These are phyloP conservation scores for Bujurquina vittata DNA, from an alignment of 2,113 vertebrate genomes.

Conservation along the genomic window DNA sequence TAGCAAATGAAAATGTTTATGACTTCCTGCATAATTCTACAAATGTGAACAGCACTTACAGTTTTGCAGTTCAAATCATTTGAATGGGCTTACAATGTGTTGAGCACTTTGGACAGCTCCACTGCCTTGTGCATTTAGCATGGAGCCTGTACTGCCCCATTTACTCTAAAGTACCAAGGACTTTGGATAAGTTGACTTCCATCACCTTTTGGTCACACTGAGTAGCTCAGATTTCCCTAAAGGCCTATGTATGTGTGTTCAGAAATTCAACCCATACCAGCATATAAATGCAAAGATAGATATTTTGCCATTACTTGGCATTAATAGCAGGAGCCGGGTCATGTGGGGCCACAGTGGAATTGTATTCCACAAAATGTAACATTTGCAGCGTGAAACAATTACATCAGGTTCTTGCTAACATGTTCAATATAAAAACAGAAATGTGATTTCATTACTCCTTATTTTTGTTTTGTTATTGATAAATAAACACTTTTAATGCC, in stretches of 20 bases:
- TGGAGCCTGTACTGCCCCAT: background rate
- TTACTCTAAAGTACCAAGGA: constrained; percentile 2
- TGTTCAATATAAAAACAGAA: no score
- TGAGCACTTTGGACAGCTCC: constrained; percentile 29
- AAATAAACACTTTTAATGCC: background rate
- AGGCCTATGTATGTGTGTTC: background rate
- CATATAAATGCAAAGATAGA: background rate
- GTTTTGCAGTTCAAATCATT: constrained; percentile 17
- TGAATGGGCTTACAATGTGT: constrained; percentile 14
- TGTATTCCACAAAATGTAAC: background rate
- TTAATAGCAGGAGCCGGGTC: background rate
- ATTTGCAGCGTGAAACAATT: background rate
- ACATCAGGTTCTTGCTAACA: background rate
- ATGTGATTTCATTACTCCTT: background rate
- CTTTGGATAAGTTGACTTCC: background rate
- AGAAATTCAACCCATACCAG: background rate
- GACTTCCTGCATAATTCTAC: constrained; percentile 1
- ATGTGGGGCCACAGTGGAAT: background rate
- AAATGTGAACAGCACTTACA: constrained; percentile 39
- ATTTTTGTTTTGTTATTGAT: background rate
- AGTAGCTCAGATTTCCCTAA: background rate
- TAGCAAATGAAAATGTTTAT: constrained; percentile 23
- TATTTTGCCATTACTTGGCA: background rate
- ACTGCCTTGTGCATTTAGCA: background rate
- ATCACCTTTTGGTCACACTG: constrained; percentile 6